phyloP scores from a whole-genome alignment of 2,888 invertebrate genomes.

The Leptopilina drosophilae region DNA sequence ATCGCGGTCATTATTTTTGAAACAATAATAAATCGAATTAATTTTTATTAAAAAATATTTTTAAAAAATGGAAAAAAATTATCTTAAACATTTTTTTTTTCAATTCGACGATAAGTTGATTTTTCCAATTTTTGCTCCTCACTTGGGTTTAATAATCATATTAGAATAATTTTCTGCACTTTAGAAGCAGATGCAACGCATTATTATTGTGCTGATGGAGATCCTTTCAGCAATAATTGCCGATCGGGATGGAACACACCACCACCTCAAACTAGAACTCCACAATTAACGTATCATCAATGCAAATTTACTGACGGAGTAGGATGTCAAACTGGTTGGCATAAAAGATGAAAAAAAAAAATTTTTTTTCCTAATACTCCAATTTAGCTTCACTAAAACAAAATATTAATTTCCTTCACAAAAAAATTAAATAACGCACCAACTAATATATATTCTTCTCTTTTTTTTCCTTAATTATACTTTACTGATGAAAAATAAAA shows the following conservation, averaged over 20 bases:
- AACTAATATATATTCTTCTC: background rate
- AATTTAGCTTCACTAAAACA: too few relatives aligned
- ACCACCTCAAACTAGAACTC: background rate
- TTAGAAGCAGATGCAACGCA: background rate
- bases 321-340: conserved; percentile 15
- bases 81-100: too few relatives aligned
- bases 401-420: too few relatives aligned
- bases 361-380: too few relatives aligned
- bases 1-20: too few relatives aligned
- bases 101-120: too few relatives aligned
- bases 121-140: too few relatives aligned
- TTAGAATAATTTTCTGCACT: background rate
- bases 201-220: background rate
- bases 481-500: too few relatives aligned
- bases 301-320: background rate
- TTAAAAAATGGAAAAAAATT: too few relatives aligned
- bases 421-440: background rate
- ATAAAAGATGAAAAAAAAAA: background rate
- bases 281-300: background rate
- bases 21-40: too few relatives aligned
- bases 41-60: too few relatives aligned
- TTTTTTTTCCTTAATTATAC: too few relatives aligned
- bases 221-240: background rate
- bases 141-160: background rate
- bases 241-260: background rate